Percentiles rank a stretch among this genome's conserved stretches.
Evolutionary conservation across 1,140 invertebrate genomes (phyloP).

Genomic region (Apis florea): DNA sequence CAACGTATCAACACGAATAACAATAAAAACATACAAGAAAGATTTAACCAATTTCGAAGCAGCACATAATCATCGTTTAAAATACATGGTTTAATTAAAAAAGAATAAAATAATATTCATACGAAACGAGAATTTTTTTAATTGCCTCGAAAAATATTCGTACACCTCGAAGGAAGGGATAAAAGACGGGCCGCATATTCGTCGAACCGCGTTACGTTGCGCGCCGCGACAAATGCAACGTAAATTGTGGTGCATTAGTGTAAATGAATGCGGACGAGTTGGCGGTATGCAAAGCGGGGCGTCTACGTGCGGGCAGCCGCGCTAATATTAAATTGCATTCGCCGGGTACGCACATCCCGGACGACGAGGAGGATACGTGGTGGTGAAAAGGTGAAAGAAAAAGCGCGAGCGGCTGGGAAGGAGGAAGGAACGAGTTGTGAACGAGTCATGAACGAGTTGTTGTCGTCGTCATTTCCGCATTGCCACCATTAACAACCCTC

Average conservation of each 20-base stretch:
- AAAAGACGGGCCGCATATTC: slow-evolving; percentile 58
- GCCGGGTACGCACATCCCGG: slow-evolving; percentile 25
- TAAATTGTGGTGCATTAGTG: slow-evolving; percentile 70
- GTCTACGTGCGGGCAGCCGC: slow-evolving; percentile 2
- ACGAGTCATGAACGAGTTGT: neutral
- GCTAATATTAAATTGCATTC: slow-evolving; percentile 66
- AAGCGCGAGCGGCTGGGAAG: neutral
- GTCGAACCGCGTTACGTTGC: slow-evolving; percentile 58
- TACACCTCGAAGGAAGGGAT: slow-evolving; percentile 3
- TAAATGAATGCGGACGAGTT: slow-evolving; percentile 70
- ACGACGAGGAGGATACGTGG: neutral
- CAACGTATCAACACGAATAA: no score
- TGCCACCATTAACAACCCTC: slow-evolving; percentile 2
- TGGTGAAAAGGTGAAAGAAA: neutral
- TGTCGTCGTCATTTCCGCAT: slow-evolving; percentile 1
- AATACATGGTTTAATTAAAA: no score
- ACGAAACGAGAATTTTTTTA: no score
- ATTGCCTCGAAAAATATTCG: no score
- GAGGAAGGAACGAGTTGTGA: neutral
- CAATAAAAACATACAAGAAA: no score
- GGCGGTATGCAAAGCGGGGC: slow-evolving; percentile 58
- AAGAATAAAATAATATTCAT: no score
- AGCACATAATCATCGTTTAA: no score
- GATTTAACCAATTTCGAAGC: no score
- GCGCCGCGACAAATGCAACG: slow-evolving; percentile 66